Percentiles rank a stretch among this genome's conserved stretches.
Evolutionary conservation across 1,140 invertebrate genomes (phyloP).

Genomic region (Pseudobourletiella spinata): DNA sequence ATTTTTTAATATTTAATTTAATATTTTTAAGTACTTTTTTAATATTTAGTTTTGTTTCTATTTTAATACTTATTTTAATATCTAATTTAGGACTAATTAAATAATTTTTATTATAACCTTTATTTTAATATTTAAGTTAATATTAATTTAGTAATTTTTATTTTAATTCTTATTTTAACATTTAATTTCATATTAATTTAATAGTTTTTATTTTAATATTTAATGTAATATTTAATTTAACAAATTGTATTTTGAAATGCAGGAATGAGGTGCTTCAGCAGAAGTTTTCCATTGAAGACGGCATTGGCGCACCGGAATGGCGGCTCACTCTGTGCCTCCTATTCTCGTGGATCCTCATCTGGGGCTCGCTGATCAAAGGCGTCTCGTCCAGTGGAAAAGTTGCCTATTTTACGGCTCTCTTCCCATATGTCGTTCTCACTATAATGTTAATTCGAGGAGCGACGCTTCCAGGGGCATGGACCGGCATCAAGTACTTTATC

Average conservation of each 20-base stretch:
- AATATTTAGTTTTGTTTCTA: not conserved
- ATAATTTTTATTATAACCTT: no score
- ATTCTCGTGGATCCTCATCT: constrained; percentile 65
- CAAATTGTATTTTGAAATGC: constrained; percentile 30
- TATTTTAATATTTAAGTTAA: not conserved
- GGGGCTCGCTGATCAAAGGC: constrained; percentile 64
- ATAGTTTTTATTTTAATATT: not conserved
- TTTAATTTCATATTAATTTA: not conserved
- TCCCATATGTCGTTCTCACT: constrained; percentile 75
- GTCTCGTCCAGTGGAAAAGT: constrained; percentile 67
- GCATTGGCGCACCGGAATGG: constrained; percentile 64
- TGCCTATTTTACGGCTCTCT: constrained; percentile 54
- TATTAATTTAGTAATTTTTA: not conserved
- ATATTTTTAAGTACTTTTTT: no score
- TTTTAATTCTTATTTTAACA: not conserved
- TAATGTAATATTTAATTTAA: not conserved
- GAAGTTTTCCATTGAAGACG: constrained; percentile 55
- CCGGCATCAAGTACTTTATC: constrained; percentile 68
- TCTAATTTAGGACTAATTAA: not conserved
- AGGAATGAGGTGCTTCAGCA: constrained; percentile 60
- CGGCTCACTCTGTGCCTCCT: constrained; percentile 64
- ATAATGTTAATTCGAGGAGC: constrained; percentile 61
- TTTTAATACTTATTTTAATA: not conserved
- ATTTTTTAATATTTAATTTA: not conserved
- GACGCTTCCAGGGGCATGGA: constrained; percentile 61